A percentile compares a stretch with the other conserved stretches of the same genome.
Conservation (phyloP, 2,888 invertebrate species). For the Mythimna loreyi region DNA sequence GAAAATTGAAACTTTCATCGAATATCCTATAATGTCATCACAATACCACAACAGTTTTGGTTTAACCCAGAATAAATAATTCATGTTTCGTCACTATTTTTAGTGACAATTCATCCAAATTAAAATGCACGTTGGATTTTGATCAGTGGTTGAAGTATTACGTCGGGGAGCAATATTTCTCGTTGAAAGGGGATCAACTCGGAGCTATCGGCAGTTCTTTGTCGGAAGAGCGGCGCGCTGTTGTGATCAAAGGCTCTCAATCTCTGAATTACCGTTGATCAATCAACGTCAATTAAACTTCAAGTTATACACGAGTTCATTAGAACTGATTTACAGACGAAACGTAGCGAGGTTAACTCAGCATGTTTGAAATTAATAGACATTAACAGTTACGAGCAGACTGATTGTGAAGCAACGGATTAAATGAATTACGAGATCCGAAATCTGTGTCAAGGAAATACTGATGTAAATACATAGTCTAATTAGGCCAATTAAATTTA, state of each 20-base stretch:
- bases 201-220: constrained; percentile 64
- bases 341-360: constrained; percentile 16
- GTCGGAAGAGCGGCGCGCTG: constrained; percentile 48
- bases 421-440: background rate
- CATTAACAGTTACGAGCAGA: constrained; percentile 7
- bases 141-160: constrained; percentile 18
- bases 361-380: constrained; percentile 31
- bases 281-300: constrained; percentile 64
- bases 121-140: constrained; percentile 29
- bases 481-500: background rate
- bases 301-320: constrained; percentile 50
- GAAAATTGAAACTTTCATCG: constrained; percentile 13
- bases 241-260: constrained; percentile 59
- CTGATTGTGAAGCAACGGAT: constrained; percentile 4
- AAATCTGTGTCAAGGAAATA: background rate
- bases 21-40: constrained; percentile 6
- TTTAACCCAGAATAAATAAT: constrained; percentile 48
- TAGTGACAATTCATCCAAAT: constrained; percentile 26
- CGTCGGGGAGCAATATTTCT: constrained; percentile 49
- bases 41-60: constrained; percentile 38
- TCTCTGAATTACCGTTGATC: constrained; percentile 55
- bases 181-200: constrained; percentile 46
- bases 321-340: constrained; percentile 41
- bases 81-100: constrained; percentile 32
- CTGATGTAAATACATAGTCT: background rate